phyloP scores from a whole-genome alignment of 2,888 invertebrate genomes.

The Nymphalis urticae region DNA sequence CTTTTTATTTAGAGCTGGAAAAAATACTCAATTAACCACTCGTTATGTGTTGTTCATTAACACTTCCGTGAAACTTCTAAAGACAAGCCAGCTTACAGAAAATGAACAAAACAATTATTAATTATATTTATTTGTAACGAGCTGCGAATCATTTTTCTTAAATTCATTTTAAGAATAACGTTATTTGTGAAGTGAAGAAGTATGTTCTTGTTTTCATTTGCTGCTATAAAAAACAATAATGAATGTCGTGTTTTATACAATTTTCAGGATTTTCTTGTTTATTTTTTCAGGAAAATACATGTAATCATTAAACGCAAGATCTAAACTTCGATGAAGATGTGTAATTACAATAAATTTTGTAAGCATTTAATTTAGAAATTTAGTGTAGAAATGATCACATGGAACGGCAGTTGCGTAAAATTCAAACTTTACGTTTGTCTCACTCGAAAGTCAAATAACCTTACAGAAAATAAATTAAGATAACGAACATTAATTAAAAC shows the following conservation, averaged over 20 bases:
- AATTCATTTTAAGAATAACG: neutral
- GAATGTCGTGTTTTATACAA: neutral
- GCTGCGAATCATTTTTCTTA: neutral
- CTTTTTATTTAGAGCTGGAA: neutral
- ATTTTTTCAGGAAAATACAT: conserved; percentile 73
- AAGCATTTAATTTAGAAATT: conserved; percentile 14
- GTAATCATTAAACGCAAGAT: conserved; percentile 61
- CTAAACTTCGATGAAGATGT: conserved; percentile 52
- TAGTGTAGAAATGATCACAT: conserved; percentile 20
- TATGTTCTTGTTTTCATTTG: conserved; percentile 2
- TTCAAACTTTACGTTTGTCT: conserved; percentile 3
- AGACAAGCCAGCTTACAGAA: no score
- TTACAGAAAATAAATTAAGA: neutral
- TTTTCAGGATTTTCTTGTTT: conserved; percentile 8
- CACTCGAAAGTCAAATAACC: conserved; percentile 2
- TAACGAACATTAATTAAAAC: conserved; percentile 1
- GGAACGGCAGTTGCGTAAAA: conserved; percentile 25
- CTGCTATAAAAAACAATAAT: neutral
- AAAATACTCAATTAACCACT: neutral
- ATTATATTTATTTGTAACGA: no score
- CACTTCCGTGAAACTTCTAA: no score
- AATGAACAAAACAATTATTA: no score
- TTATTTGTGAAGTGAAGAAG: conserved; percentile 5
- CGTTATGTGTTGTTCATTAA: no score
- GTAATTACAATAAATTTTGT: conserved; percentile 35